Percentiles rank a stretch among this genome's conserved stretches.
Evolutionary conservation across 2,113 vertebrate genomes (phyloP).

Genomic region (Prinia subflava): DNA sequence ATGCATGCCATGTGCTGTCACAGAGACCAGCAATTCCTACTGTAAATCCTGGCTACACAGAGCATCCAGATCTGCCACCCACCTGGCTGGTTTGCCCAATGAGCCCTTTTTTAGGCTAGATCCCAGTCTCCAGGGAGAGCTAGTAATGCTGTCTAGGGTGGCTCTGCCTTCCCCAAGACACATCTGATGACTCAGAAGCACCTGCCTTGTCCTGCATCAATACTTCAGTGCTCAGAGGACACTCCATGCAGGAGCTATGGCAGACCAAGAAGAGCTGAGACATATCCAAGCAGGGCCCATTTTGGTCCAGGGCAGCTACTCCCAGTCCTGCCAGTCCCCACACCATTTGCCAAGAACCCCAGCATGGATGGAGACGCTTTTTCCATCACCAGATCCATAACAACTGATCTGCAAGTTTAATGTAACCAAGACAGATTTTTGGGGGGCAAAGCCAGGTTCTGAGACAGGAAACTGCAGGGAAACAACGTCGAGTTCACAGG

Average conservation of each 20-base stretch:
- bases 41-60: neutral
- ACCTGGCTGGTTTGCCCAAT: neutral
- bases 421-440: neutral
- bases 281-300: neutral
- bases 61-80: neutral
- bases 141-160: neutral
- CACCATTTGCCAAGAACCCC: neutral
- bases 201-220: neutral
- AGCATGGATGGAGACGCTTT: neutral
- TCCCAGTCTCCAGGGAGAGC: neutral
- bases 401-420: neutral
- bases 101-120: neutral
- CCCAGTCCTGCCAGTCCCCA: neutral
- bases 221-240: neutral
- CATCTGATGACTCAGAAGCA: neutral
- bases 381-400: neutral
- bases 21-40: rapidly evolving
- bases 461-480: neutral
- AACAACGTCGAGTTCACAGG: rapidly evolving
- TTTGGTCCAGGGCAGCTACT: neutral
- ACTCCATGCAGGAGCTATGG: rapidly evolving
- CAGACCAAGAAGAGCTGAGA: neutral
- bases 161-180: neutral
- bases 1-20: neutral
- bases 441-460: neutral